Evolutionary conservation across 2,888 invertebrate species (phyloP).

Genomic region (Magallana nippona): DNA sequence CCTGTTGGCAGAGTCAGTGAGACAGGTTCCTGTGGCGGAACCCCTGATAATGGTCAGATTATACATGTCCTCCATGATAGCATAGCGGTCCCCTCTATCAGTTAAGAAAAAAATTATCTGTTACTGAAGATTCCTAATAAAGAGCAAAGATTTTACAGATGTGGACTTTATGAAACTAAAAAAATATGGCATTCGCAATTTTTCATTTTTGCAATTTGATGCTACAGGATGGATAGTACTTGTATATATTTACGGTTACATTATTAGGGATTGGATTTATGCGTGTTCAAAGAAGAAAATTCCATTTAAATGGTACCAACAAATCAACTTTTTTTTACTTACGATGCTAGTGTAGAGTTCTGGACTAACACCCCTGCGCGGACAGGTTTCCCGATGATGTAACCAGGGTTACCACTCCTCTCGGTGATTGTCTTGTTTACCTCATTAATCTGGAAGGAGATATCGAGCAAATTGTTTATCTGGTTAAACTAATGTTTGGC

Average conservation of each 20-base stretch:
- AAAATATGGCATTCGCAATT: no score
- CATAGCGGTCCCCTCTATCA: slow-evolving; percentile 40
- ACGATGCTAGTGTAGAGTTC: slow-evolving; percentile 48
- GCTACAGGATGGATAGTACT: no score
- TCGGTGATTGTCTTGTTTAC: slow-evolving; percentile 52
- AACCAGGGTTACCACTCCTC: slow-evolving; percentile 90
- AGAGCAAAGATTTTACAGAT: no score
- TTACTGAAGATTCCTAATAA: no score
- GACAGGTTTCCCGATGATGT: slow-evolving; percentile 85
- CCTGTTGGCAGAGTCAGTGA: slow-evolving; percentile 57
- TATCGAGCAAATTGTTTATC: no score
- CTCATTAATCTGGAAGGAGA: slow-evolving; percentile 55
- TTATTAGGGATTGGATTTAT: no score
- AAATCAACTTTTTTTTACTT: slow-evolving; percentile 40
- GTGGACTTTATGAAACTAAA: no score
- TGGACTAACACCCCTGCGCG: slow-evolving; percentile 80
- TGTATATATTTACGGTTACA: no score
- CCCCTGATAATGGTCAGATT: slow-evolving; percentile 73
- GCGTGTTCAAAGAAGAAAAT: no score
- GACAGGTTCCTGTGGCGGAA: slow-evolving; percentile 68
- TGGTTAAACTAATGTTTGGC: no score
- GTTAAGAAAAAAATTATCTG: not conserved
- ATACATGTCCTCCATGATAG: slow-evolving; percentile 47
- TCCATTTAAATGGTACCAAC: no score
- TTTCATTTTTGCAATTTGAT: no score